A percentile compares a stretch with the other conserved stretches of the same genome.
Evolutionary conservation across 1,140 invertebrate species (phyloP).

Genomic region (Drosophila sechellia): DNA sequence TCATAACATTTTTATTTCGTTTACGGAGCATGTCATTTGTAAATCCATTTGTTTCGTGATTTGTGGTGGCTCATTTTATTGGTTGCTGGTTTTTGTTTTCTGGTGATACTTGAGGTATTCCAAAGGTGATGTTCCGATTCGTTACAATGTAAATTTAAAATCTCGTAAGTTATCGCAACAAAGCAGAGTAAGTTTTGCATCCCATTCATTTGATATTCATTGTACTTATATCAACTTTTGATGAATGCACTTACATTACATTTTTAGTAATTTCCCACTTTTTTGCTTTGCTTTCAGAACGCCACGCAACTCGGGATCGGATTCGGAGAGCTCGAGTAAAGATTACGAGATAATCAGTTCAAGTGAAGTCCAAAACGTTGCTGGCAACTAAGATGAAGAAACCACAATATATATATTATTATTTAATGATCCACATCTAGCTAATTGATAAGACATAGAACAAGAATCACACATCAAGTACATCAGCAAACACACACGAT

Average conservation of each 20-base stretch:
- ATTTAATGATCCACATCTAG: constrained; percentile 63
- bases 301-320: constrained; percentile 72
- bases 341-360: constrained; percentile 83
- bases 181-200: constrained; percentile 67
- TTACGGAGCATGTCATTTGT: constrained; percentile 42
- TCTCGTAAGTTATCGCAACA: constrained; percentile 16
- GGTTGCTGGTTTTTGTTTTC: constrained; percentile 27
- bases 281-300: constrained; percentile 59
- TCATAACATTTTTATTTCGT: constrained; percentile 23
- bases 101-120: not conserved
- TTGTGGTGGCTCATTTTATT: constrained; percentile 26
- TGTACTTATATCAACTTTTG: constrained; percentile 12
- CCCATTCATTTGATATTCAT: constrained; percentile 14
- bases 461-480: constrained; percentile 49
- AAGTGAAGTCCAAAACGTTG: constrained; percentile 82
- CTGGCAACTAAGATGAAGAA: constrained; percentile 62
- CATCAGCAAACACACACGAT: constrained; percentile 48
- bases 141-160: not conserved
- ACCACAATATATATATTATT: constrained; percentile 53
- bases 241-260: not conserved
- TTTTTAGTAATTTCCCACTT: constrained; percentile 2
- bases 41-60: constrained; percentile 32
- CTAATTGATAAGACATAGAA: constrained; percentile 67
- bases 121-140: not conserved
- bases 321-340: constrained; percentile 81